A percentile compares a stretch with the other conserved stretches of the same genome.
phyloP scores from a whole-genome alignment of 2,113 vertebrate genomes.

The Apodemus sylvaticus region DNA sequence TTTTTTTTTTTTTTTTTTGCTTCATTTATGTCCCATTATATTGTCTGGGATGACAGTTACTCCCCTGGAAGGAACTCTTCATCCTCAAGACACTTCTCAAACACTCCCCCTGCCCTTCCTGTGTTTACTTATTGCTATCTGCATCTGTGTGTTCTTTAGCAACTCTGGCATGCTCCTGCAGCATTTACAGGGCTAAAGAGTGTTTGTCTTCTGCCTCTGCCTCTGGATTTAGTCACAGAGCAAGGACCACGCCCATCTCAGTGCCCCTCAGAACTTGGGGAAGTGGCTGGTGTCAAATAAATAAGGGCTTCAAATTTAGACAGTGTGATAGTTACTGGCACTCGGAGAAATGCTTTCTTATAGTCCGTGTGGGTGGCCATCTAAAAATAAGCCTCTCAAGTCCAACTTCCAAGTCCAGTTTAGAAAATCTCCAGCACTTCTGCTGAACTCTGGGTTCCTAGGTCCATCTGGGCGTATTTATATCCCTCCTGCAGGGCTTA shows the following conservation, averaged over 20 bases:
- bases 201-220: background rate
- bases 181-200: background rate
- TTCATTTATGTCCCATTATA: background rate
- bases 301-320: background rate
- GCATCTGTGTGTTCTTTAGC: background rate
- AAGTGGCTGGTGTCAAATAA: background rate
- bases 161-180: background rate
- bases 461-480: background rate
- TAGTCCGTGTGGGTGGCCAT: background rate
- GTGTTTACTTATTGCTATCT: background rate
- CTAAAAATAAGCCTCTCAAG: constrained; percentile 20
- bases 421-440: constrained; percentile 37
- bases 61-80: background rate
- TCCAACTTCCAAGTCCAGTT: constrained; percentile 33
- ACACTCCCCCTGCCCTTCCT: background rate
- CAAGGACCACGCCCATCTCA: background rate
- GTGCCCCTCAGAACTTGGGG: background rate
- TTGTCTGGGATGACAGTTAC: background rate
- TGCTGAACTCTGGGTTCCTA: background rate
- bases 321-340: background rate
- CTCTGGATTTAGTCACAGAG: constrained; percentile 1
- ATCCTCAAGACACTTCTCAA: background rate
- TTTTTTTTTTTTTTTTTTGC: background rate
- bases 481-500: background rate
- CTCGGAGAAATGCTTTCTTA: constrained; percentile 18